A percentile compares a stretch with the other conserved stretches of the same genome.
phyloP scores from a whole-genome alignment of 2,797 vertebrate genomes.

The Poeciliopsis gracilis region DNA sequence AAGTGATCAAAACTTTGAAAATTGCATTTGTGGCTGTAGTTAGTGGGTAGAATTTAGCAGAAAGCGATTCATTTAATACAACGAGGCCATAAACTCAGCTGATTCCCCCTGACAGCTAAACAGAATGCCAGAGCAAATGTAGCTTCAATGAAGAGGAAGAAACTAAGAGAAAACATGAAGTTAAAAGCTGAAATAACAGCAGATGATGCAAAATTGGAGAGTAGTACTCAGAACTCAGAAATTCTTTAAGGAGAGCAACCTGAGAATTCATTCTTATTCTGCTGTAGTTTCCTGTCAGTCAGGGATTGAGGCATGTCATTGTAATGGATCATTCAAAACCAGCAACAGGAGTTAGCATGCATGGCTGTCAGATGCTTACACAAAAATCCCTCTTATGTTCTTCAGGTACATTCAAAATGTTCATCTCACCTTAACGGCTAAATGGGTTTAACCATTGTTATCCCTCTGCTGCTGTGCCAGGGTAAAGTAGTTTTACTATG shows the following conservation, averaged over 20 bases:
- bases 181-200: too few species aligned
- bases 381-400: neutral
- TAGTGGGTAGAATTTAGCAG: neutral
- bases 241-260: neutral
- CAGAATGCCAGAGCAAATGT: too few species aligned
- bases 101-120: too few species aligned
- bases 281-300: neutral
- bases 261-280: neutral
- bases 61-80: too few species aligned
- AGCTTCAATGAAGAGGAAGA: too few species aligned
- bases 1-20: neutral
- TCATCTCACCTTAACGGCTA: slow-evolving; percentile 3
- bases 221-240: too few species aligned
- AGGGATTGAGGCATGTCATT: neutral
- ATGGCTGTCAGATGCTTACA: neutral
- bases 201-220: too few species aligned
- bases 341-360: neutral
- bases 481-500: slow-evolving; percentile 22
- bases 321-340: neutral
- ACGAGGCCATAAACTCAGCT: too few species aligned
- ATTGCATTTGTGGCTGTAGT: neutral
- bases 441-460: slow-evolving; percentile 1
- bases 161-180: too few species aligned
- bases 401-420: slow-evolving; percentile 2
- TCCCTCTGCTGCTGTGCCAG: slow-evolving; percentile 20